phyloP scores from a whole-genome alignment of 2,888 invertebrate genomes.

The Anticlea derivata region DNA sequence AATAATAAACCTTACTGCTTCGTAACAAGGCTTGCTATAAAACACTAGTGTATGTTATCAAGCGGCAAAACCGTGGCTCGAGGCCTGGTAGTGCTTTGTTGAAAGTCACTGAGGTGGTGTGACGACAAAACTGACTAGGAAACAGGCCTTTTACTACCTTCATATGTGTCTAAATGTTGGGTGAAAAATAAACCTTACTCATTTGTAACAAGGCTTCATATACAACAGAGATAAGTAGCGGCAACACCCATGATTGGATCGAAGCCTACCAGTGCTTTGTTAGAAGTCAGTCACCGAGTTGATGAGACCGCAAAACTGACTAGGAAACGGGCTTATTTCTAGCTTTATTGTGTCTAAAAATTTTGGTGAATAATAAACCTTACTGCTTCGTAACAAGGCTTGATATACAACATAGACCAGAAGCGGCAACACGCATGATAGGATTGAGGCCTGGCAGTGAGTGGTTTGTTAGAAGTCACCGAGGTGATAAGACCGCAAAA shows the following conservation, averaged over 20 bases:
- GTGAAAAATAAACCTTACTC: neutral
- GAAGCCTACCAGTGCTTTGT: no score
- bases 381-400: slow-evolving; percentile 24
- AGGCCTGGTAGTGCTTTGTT: slow-evolving; percentile 95
- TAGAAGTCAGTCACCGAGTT: no score
- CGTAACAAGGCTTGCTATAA: slow-evolving; percentile 43
- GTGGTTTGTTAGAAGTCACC: neutral
- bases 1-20: slow-evolving; percentile 23
- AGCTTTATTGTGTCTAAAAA: neutral
- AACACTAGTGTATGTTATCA: no score
- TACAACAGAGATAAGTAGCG: neutral
- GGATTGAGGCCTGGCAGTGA: slow-evolving; percentile 92
- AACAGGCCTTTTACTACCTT: no score
- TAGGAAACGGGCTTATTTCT: no score
- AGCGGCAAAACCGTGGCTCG: slow-evolving; percentile 90
- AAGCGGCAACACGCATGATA: slow-evolving; percentile 87
- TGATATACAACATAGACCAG: slow-evolving; percentile 81
- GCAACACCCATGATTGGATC: no score
- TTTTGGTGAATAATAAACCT: slow-evolving; percentile 1
- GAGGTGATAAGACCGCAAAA: no score
- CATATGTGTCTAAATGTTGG: no score
- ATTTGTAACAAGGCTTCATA: neutral
- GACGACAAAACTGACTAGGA: slow-evolving; percentile 86
- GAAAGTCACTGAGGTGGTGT: slow-evolving; percentile 74
- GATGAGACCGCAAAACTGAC: no score